Base-by-base conservation (phyloP, 2,888 invertebrate genomes). In the Trachelus troglodyta region DNA sequence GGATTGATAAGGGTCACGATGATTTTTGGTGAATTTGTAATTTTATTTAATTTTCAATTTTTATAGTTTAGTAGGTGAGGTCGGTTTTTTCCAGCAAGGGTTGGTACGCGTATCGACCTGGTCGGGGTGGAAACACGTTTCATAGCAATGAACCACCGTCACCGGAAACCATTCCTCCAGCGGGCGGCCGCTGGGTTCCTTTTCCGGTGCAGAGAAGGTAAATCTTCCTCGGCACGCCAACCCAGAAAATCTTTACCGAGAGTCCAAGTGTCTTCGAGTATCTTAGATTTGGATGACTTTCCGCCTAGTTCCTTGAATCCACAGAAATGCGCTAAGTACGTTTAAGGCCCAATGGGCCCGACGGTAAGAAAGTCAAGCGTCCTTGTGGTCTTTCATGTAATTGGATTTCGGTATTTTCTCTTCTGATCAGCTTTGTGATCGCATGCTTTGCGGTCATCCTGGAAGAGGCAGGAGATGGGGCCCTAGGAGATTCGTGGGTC, bases 131-230 rank as follows among this genome's bases (percentile, higher is more conserved):
- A 77, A 81, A 83, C 81, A 81, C 81, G 79, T 79, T 83, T 82
- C 80, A 81, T 79, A 75, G 80, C 81, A 84, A 84, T 83, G 85
- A 88, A 85, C 85, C 84, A 85, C 85, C 84, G 84, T 82, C 82
- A 78, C 86, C 89, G 90, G 89, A 89, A 89, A 89, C 88, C 89
- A 89, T 89, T 88, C 88, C 85, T 89, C 84, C 85, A 86, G 80
- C 86, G 80, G 78, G 85, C 87, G 83, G 86, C 87, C 87, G 85
- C 86, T 84, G 81, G 84, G 86, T 87, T 87, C 86, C 87, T 86
- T 88, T 89, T 89, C 90, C 89, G 88, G 88, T 87, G 85, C 82
- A 80, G 82, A 85, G 85, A 85, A 85, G 85, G 86, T 89, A 89
- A 89, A 89, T 89, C 89, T 89, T 85, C 78, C 82, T 79, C 83